A percentile compares a stretch with the other conserved stretches of the same genome.
phyloP scores from a whole-genome alignment of 2,888 invertebrate species.

The Lathronympha strigana region DNA sequence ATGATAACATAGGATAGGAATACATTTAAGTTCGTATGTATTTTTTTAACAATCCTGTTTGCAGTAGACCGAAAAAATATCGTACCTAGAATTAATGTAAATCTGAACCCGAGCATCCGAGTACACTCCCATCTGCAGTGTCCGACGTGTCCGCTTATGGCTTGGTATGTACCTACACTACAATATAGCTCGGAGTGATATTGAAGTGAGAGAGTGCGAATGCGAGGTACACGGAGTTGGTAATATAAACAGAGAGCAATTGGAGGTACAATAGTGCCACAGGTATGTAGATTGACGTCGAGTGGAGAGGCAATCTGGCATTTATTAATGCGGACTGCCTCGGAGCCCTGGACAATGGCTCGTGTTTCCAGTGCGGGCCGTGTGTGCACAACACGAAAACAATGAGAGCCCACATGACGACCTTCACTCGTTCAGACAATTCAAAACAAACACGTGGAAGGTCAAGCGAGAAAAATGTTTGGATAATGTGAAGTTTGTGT shows the following conservation, averaged over 20 bases:
- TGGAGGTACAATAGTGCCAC: conserved; percentile 44
- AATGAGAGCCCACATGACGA: conserved; percentile 59
- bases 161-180: conserved; percentile 24
- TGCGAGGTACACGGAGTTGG: conserved; percentile 36
- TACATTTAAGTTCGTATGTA: too few species aligned
- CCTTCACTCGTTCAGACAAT: conserved; percentile 65
- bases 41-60: background rate
- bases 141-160: background rate
- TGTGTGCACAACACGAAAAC: conserved; percentile 57
- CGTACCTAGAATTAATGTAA: background rate
- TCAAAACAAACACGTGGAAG: conserved; percentile 53
- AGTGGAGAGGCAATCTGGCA: conserved; percentile 59
- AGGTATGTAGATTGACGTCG: conserved; percentile 47
- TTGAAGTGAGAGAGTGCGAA: conserved; percentile 37
- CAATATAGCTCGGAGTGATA: conserved; percentile 38
- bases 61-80: background rate
- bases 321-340: conserved; percentile 69
- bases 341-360: conserved; percentile 64
- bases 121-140: conserved; percentile 18
- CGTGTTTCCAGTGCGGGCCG: conserved; percentile 59
- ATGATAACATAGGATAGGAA: too few species aligned
- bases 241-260: conserved; percentile 45
- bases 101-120: conserved; percentile 1
- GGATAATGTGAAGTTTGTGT: conserved; percentile 4
- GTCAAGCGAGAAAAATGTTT: conserved; percentile 21